Evolutionary conservation across 1,140 invertebrate genomes (phyloP), one percentile per base, ranked within the genome.

Genomic region (Carposina sasakii): DNA sequence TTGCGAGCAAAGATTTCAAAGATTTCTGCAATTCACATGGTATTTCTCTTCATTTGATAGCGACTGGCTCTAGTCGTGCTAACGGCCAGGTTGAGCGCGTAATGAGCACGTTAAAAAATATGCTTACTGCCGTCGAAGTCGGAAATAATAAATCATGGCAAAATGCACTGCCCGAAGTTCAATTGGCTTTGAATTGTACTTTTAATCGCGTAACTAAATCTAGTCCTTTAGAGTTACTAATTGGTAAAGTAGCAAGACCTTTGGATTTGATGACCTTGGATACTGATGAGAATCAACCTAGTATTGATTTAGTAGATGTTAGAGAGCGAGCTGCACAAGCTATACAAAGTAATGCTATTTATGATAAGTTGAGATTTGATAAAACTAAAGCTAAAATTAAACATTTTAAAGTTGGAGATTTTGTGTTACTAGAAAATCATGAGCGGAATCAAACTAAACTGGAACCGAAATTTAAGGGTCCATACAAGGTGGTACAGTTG

Each of bases 391-490:
- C 61, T 19, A 64, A 64, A 48, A 23, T 67, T 19, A 36, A 41
- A 34, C 52, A 33, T 23, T 57, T 65, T 46, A 31, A 40, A 33
- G 52, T 60, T 9, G 57, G 54, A 19, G 64, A 67, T 57, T 56
- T 56, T 42, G 64, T 67, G 9, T 24, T 60, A 16, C 28, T 65
- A 19, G 31, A 57, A 60, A 63, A 63, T 41, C 39, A 67, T 37
- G 40, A 63, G 33, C 52, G 57, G 36, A 52, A 60, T 54, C 63
- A 66, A 44, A 57, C 57, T 30, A 66, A 63, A 43, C 39, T 63
- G 23, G 51, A 52, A 45, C 54, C 59, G 9, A 65, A 63, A 48
- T 65, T 56, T 40, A 55, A 47, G 45, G 63, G 63, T 4, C 62
- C 60, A 15, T 60, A 58, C 52, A 24, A 30, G 51, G 40, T 63